A percentile compares a stretch with the other conserved stretches of the same genome.
Conservation (phyloP, 92 coral and sea anemone genomes). For the Porites divaricata region DNA sequence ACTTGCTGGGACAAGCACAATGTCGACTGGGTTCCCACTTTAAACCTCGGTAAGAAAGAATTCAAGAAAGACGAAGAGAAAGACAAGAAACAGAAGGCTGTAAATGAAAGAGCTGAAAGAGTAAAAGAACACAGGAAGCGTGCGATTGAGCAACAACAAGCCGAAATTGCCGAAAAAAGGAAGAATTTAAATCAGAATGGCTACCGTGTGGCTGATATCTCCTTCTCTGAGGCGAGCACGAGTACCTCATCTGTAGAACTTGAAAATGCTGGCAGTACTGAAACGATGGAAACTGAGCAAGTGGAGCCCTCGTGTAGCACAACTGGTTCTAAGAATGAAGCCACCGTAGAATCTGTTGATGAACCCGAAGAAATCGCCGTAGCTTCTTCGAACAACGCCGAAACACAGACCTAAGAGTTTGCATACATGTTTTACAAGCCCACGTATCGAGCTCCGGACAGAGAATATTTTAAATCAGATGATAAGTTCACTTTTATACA, state of each 20-base stretch:
- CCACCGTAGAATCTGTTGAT: neutral
- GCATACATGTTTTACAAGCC: constrained; percentile 26
- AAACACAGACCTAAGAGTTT: constrained; percentile 38
- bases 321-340: no score
- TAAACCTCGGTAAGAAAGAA: constrained; percentile 28
- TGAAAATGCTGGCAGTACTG: no score
- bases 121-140: constrained; percentile 59
- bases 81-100: constrained; percentile 28
- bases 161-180: constrained; percentile 49
- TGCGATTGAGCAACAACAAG: constrained; percentile 38
- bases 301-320: no score
- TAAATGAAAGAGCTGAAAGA: constrained; percentile 51
- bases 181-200: constrained; percentile 41
- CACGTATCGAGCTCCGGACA: constrained; percentile 42
- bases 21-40: constrained; percentile 52
- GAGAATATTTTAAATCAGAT: constrained; percentile 18
- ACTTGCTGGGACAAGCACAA: constrained; percentile 49
- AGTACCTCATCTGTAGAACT: no score
- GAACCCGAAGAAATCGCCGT: neutral
- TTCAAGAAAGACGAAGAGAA: constrained; percentile 15
- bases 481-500: constrained; percentile 26
- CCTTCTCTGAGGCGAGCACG: constrained; percentile 37
- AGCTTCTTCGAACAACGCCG: constrained; percentile 22
- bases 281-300: no score
- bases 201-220: constrained; percentile 41